Evolutionary conservation across 2,797 vertebrate species (phyloP).

Genomic region (Semotilus atromaculatus): DNA sequence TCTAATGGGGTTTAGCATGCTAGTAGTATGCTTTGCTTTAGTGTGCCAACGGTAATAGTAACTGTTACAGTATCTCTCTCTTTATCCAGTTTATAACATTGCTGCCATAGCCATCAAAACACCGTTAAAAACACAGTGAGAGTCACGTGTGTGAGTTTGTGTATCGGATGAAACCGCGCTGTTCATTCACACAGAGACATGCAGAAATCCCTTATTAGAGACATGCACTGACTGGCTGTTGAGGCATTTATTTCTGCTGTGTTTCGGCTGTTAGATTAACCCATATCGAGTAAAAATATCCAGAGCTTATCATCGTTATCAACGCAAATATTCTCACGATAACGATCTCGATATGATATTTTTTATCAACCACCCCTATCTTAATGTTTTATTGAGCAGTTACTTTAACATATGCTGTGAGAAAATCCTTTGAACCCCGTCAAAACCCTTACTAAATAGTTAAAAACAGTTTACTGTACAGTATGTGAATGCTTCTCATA

Average conservation of each 20-base stretch:
- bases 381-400: background rate
- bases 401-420: background rate
- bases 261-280: too few species aligned
- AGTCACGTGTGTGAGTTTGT: too few species aligned
- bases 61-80: background rate
- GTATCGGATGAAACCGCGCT: too few species aligned
- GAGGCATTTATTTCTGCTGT: too few species aligned
- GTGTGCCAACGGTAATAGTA: background rate
- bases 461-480: background rate
- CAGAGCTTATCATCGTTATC: too few species aligned
- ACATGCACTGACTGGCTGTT: too few species aligned
- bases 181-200: too few species aligned
- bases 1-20: background rate
- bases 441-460: background rate
- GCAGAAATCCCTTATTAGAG: background rate
- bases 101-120: background rate
- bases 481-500: background rate
- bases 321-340: too few species aligned
- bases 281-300: too few species aligned
- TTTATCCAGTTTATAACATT: background rate
- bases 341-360: too few species aligned
- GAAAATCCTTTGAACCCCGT: background rate
- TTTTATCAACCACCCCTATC: background rate
- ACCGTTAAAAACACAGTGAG: too few species aligned
- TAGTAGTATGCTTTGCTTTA: background rate